A percentile compares a stretch with the other conserved stretches of the same genome.
phyloP scores from a whole-genome alignment of 2,113 vertebrate species.

The Saguinus midas region DNA sequence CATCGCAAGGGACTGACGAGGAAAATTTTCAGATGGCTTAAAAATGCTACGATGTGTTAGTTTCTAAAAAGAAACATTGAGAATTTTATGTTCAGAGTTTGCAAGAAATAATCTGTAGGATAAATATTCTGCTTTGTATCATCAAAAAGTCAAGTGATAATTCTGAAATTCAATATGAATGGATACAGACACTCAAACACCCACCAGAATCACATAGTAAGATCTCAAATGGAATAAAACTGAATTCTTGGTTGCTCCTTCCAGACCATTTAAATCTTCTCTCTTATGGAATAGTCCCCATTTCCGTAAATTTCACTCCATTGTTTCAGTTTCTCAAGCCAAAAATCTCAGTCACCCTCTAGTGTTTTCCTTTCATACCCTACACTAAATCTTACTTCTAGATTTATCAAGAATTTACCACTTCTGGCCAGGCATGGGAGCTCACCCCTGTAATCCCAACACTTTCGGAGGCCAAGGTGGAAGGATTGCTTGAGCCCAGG shows the following conservation, averaged over 20 bases:
- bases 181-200: neutral
- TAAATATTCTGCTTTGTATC: neutral
- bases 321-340: neutral
- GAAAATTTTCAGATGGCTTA: neutral
- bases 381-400: neutral
- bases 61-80: slow-evolving; percentile 11
- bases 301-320: neutral
- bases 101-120: neutral
- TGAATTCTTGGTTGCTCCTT: neutral
- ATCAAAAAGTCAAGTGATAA: neutral
- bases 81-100: neutral
- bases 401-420: neutral
- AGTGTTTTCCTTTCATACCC: neutral
- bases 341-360: neutral
- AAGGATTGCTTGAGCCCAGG: too few species aligned
- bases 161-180: neutral
- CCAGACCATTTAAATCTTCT: neutral
- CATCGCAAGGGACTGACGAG: neutral
- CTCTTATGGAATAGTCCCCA: neutral
- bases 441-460: too few species aligned
- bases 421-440: too few species aligned
- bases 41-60: neutral
- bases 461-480: too few species aligned
- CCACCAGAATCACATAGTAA: neutral
- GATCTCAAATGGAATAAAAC: neutral